A percentile compares a stretch with the other conserved stretches of the same genome.
phyloP scores from a whole-genome alignment of 1,140 invertebrate species.

The Leptopilina boulardi region DNA sequence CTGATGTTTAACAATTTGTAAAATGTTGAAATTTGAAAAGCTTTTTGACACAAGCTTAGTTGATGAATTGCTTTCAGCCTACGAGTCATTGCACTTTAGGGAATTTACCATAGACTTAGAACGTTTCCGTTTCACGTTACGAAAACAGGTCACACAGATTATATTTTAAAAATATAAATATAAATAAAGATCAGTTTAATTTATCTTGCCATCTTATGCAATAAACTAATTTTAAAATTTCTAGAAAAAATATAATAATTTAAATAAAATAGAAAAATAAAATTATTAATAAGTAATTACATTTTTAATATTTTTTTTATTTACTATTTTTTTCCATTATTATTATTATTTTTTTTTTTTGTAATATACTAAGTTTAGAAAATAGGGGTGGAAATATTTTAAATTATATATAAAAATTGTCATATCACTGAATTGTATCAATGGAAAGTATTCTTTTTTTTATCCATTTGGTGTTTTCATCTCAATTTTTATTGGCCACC shows the following conservation, averaged over 20 bases:
- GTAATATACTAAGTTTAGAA: too few species aligned
- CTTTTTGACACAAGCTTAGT: background rate
- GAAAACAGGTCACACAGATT: background rate
- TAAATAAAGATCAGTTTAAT: background rate
- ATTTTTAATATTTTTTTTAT: background rate
- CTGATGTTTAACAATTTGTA: background rate
- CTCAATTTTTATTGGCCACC: background rate
- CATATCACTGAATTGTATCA: too few species aligned
- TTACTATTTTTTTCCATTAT: too few species aligned
- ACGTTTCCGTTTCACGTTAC: background rate
- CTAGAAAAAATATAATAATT: too few species aligned
- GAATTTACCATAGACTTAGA: background rate
- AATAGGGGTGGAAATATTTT: background rate
- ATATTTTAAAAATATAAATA: slow-evolving; percentile 7
- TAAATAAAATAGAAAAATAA: background rate
- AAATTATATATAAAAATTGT: too few species aligned
- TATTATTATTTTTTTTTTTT: too few species aligned
- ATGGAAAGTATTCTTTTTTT: too few species aligned
- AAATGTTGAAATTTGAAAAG: background rate
- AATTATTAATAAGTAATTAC: background rate
- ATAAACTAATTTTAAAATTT: too few species aligned
- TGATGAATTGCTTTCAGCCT: background rate
- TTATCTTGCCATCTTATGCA: background rate
- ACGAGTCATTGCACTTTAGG: slow-evolving; percentile 22
- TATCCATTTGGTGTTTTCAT: background rate